A percentile compares a stretch with the other conserved stretches of the same genome.
phyloP scores from a whole-genome alignment of 2,888 invertebrate species.

The Tanytarsus gracilentus region DNA sequence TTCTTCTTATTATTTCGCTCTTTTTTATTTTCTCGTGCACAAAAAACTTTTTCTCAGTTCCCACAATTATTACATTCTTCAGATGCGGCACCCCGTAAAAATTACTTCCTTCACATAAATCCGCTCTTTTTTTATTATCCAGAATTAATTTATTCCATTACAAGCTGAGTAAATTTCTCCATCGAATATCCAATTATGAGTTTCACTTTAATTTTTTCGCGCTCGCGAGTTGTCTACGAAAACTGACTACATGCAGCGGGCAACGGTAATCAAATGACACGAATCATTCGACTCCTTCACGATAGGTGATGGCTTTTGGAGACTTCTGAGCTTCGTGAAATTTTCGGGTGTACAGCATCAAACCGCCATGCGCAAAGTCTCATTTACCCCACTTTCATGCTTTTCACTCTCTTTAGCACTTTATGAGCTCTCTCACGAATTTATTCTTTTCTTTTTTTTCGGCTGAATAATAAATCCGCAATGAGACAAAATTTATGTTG shows the following conservation, averaged over 20 bases:
- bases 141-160: no score
- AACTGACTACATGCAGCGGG: constrained; percentile 7
- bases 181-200: no score
- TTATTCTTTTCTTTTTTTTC: no score
- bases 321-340: not conserved
- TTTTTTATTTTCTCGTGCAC: no score
- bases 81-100: no score
- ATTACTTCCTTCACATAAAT: no score
- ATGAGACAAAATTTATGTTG: constrained; percentile 1
- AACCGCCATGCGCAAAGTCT: not conserved
- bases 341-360: not conserved
- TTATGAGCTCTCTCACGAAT: not conserved
- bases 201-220: constrained; percentile 1
- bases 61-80: no score
- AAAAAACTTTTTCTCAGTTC: no score
- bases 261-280: constrained; percentile 27
- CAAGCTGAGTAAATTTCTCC: no score
- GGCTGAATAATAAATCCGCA: not conserved
- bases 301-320: constrained; percentile 10
- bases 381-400: not conserved
- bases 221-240: not conserved
- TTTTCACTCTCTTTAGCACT: not conserved
- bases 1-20: no score
- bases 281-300: not conserved
- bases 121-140: no score